phyloP scores from a whole-genome alignment of 2,888 invertebrate genomes.

The Eilema griseolum region DNA sequence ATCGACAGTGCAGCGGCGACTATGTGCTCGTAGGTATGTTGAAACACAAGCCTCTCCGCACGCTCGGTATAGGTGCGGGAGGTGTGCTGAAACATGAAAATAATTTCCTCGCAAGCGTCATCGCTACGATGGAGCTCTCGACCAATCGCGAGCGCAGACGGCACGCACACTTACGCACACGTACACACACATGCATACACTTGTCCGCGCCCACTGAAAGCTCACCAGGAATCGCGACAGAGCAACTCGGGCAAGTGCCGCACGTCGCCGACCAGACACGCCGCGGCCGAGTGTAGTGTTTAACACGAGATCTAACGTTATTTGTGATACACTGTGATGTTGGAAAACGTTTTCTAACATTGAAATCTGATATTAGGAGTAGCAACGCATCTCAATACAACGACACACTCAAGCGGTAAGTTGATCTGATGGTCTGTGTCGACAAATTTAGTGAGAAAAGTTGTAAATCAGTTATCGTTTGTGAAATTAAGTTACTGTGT shows the following conservation, averaged over 20 bases:
- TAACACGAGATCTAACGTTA: constrained; percentile 20
- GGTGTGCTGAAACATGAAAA: constrained; percentile 41
- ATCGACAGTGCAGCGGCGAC: constrained; percentile 14
- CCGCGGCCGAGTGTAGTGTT: constrained; percentile 29
- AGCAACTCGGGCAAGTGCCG: constrained; percentile 47
- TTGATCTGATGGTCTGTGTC: background rate
- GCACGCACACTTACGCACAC: constrained; percentile 26
- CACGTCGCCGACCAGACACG: constrained; percentile 40
- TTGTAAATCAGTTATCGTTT: background rate
- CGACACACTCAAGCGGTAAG: constrained; percentile 5
- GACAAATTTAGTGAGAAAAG: background rate
- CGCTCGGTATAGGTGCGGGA: background rate
- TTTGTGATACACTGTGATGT: constrained; percentile 18
- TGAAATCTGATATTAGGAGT: background rate
- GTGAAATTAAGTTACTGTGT: background rate
- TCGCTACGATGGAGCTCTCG: constrained; percentile 24
- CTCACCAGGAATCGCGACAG: constrained; percentile 46
- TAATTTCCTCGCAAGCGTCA: constrained; percentile 32
- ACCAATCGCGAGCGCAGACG: constrained; percentile 37
- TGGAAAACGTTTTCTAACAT: background rate
- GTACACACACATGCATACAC: constrained; percentile 49
- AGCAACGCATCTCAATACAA: background rate
- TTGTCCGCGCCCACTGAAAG: constrained; percentile 44
- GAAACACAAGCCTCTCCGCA: background rate
- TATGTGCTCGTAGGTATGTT: constrained; percentile 10